Evolutionary conservation across 2,888 invertebrate genomes (phyloP), one percentile per base, ranked within the genome.

Genomic region (Pyrrhosoma nymphula): DNA sequence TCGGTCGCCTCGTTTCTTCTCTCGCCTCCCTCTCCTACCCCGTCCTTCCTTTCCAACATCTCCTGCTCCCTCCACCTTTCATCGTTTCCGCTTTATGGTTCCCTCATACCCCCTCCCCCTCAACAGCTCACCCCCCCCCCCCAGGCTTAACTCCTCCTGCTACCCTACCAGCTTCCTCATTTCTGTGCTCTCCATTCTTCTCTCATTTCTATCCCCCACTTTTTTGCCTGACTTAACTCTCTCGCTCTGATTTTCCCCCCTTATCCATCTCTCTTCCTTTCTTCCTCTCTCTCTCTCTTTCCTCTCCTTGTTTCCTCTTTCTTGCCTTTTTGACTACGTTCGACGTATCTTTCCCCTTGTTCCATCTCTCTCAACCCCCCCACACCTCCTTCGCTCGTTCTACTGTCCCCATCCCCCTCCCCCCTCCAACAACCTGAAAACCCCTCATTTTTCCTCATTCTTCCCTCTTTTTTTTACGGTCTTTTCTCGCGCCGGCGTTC

Each of bases 221-320:
- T 88, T 88, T 39, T 88, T 88, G 88, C 88, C 88, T 88, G 88
- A 88, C 88, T 88, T 88, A 88, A 88, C 88, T 88, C 47, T 47
- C 18, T 14, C 88, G 39, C 88, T 47, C 39, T 39, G 35, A 39
- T 88, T 88, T 18, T 20, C 47, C 88, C 20, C 69, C 26, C 26
- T 26, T 69, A 35, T 88, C 88, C 18, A 35, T 23, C 39, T 47
- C 47, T 39, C 39, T 88, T 8, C 55, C 23, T 55, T n/a, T 55
- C 47, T 55, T 55, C 35, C n/a, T 82, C 1, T 16, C 30, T 82
- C 30, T 82, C n/a, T 82, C 47, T 8, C 35, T 26, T 12, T 26
- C 26, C 82, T 26, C 3, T 26, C 6, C 35, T 35, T 16, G 16
- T 35, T 82, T 82, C 35, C 3, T 35, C 35, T 16, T 16, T 35